Conservation (phyloP, 1,140 invertebrate species). For the Zaprionus ghesquierei region DNA sequence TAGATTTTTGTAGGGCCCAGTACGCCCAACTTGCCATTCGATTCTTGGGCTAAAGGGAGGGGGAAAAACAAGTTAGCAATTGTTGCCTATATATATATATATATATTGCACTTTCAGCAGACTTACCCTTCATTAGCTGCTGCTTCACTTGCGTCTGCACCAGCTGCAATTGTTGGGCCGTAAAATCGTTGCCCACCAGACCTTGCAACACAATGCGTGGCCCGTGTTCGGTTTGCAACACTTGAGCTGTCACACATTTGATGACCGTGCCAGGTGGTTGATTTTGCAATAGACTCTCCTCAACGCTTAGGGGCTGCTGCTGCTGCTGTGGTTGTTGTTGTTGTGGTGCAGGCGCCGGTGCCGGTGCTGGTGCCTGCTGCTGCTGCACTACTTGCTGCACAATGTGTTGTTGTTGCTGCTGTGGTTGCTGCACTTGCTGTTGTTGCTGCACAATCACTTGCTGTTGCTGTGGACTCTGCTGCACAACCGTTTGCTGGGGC, state of each 20-base stretch:
- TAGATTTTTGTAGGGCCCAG: conserved; percentile 93
- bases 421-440: conserved; percentile 28
- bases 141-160: conserved; percentile 95
- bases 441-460: conserved; percentile 27
- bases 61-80: neutral
- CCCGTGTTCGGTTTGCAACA: conserved; percentile 91
- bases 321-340: conserved; percentile 36
- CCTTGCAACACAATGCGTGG: conserved; percentile 93
- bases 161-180: conserved; percentile 89
- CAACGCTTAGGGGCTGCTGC: conserved; percentile 84
- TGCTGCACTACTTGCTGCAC: conserved; percentile 38
- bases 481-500: conserved; percentile 36
- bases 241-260: conserved; percentile 92
- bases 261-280: conserved; percentile 93
- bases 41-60: conserved; percentile 88
- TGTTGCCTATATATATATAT: neutral
- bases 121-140: conserved; percentile 90
- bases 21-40: conserved; percentile 91
- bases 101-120: neutral
- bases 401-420: conserved; percentile 60
- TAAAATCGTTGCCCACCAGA: conserved; percentile 90
- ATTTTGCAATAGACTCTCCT: conserved; percentile 88
- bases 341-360: conserved; percentile 18
- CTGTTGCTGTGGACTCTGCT: conserved; percentile 8
- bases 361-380: conserved; percentile 31